Evolutionary conservation across 2,888 invertebrate genomes (phyloP).

Genomic region (Hemicrepidius hirtus): DNA sequence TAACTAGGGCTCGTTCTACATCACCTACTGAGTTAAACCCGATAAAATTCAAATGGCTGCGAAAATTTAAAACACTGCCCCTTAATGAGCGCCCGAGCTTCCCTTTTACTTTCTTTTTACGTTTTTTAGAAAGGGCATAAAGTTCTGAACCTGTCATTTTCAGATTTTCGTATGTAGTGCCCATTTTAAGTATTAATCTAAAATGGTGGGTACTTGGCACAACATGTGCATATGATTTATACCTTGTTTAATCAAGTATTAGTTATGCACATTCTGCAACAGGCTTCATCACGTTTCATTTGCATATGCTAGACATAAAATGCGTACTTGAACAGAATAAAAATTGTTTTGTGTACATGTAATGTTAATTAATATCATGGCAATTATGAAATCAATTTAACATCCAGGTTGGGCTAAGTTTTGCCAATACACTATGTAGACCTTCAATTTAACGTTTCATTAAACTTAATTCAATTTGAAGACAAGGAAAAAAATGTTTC

Average conservation of each 20-base stretch:
- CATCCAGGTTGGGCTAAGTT: not conserved
- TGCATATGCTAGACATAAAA: conserved; percentile 36
- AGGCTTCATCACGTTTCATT: conserved; percentile 42
- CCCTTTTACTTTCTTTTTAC: conserved; percentile 6
- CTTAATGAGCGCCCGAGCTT: not conserved
- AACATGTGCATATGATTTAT: conserved; percentile 43
- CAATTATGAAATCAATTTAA: conserved; percentile 6
- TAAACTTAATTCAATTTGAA: conserved; percentile 7
- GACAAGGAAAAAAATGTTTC: not conserved
- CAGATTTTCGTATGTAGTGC: conserved; percentile 1
- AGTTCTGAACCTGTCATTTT: conserved; percentile 1
- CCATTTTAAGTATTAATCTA: conserved; percentile 27
- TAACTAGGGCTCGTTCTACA: conserved; percentile 45
- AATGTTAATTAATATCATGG: conserved; percentile 24
- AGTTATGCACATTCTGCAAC: conserved; percentile 37
- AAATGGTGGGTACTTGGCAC: conserved; percentile 21
- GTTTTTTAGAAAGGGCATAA: conserved; percentile 9
- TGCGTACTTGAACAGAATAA: conserved; percentile 28
- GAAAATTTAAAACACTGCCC: conserved; percentile 31
- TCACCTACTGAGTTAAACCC: conserved; percentile 34
- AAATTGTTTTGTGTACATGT: conserved; percentile 8
- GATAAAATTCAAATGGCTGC: conserved; percentile 25
- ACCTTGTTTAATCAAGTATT: conserved; percentile 40
- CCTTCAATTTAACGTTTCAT: conserved; percentile 9
- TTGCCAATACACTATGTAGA: not conserved